phyloP scores from a whole-genome alignment of 2,113 vertebrate species.

The Podarcis muralis region DNA sequence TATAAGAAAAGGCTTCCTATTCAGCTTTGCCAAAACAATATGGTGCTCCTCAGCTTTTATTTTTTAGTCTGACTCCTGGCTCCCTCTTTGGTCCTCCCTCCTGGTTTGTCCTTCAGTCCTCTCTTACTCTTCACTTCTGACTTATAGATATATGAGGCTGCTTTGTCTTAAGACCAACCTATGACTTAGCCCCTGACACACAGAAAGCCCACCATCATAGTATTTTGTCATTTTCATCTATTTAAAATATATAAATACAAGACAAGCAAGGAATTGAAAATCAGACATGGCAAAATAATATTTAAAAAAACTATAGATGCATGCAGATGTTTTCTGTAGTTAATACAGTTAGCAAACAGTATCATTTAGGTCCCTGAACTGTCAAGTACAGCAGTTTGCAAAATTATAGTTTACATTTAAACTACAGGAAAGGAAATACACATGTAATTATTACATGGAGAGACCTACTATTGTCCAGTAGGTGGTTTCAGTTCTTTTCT shows the following conservation, averaged over 20 bases:
- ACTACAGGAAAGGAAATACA: background rate
- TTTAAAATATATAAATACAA: background rate
- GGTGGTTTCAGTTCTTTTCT: background rate
- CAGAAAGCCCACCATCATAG: background rate
- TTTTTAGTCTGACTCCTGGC: background rate
- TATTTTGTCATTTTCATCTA: background rate
- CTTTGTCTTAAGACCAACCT: too few relatives aligned
- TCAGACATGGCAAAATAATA: background rate
- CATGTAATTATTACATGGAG: background rate
- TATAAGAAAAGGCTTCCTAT: background rate
- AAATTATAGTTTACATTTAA: constrained; percentile 22
- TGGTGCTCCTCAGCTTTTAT: background rate
- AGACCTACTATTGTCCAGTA: background rate
- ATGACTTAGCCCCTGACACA: background rate
- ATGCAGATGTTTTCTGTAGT: background rate
- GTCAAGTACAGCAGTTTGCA: background rate
- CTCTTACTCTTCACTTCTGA: background rate
- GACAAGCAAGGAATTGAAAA: background rate
- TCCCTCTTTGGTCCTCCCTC: background rate
- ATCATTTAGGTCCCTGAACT: constrained; percentile 2
- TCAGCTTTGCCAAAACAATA: background rate
- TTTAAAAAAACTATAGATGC: background rate
- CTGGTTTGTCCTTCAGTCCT: background rate
- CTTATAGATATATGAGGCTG: too few relatives aligned
- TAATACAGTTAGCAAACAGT: background rate